These are phyloP conservation scores for Phyllotreta cruciferae DNA, from an alignment of 2,888 invertebrate species.

Conservation along the genomic window DNA sequence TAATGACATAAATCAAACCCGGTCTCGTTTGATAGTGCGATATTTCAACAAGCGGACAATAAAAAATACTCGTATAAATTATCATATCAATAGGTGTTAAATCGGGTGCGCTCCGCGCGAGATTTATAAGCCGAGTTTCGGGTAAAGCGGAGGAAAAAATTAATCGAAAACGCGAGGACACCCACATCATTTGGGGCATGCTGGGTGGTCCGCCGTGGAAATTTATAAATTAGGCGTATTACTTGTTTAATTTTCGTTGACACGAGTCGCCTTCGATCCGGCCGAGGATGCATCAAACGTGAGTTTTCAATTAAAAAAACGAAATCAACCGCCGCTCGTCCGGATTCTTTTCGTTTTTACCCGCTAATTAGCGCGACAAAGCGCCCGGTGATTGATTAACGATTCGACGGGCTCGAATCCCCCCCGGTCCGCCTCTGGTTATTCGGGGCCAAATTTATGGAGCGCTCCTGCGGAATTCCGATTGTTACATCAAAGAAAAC, in stretches of 20 bases:
- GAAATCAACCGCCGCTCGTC: too few relatives aligned
- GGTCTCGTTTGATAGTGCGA: too few relatives aligned
- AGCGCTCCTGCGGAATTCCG: conserved; percentile 39
- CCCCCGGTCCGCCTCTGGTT: too few relatives aligned
- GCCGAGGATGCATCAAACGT: conserved; percentile 34
- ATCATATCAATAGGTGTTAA: too few relatives aligned
- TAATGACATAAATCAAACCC: too few relatives aligned
- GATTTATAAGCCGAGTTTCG: too few relatives aligned
- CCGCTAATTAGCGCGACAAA: conserved; percentile 30
- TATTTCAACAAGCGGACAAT: too few relatives aligned
- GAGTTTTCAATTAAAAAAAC: conserved; percentile 16
- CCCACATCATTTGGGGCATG: conserved; percentile 19
- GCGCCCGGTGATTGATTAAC: neutral
- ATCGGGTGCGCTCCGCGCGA: too few relatives aligned
- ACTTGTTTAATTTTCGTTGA: conserved; percentile 39
- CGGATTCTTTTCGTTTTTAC: too few relatives aligned
- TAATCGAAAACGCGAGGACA: conserved; percentile 21
- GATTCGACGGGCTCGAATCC: neutral
- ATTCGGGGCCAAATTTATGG: conserved; percentile 33
- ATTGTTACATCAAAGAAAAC: conserved; percentile 43
- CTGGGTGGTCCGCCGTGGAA: conserved; percentile 34
- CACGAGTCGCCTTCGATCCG: conserved; percentile 38
- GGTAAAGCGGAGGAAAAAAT: conserved; percentile 4
- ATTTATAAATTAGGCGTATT: conserved; percentile 34
- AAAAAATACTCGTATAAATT: too few relatives aligned